Evolutionary conservation across 2,888 invertebrate genomes (phyloP).

Genomic region (Oegoconia quadripuncta): DNA sequence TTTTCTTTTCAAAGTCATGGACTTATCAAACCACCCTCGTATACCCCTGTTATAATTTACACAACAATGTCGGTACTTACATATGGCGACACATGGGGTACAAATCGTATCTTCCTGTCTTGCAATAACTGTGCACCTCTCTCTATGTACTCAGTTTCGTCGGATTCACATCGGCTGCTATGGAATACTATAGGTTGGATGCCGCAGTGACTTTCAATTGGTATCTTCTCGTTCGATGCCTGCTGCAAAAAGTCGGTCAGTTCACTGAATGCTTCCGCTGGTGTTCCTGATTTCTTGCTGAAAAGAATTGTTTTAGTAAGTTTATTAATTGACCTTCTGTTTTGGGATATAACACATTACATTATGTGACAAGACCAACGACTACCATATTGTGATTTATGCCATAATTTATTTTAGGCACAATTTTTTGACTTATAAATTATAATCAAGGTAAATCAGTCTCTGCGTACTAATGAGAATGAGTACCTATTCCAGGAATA

Average conservation of each 20-base stretch:
- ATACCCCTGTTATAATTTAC: background rate
- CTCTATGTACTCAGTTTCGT: slow-evolving; percentile 24
- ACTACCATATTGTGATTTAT: no score
- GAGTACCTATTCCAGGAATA: no score
- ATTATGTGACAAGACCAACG: no score
- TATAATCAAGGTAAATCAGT: no score
- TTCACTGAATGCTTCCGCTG: slow-evolving; percentile 24
- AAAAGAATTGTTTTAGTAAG: no score
- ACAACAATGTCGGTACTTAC: slow-evolving; percentile 42
- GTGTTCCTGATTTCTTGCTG: slow-evolving; percentile 41
- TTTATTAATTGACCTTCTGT: background rate
- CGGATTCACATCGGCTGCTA: slow-evolving; percentile 30
- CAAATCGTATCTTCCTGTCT: slow-evolving; percentile 40
- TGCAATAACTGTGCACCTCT: slow-evolving; percentile 35
- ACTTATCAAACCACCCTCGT: no score
- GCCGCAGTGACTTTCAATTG: slow-evolving; percentile 66
- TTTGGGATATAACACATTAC: background rate
- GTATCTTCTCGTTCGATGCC: slow-evolving; percentile 35
- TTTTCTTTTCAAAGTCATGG: no score
- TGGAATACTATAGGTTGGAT: slow-evolving; percentile 46
- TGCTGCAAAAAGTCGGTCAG: slow-evolving; percentile 41
- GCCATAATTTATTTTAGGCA: no score
- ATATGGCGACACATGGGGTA: slow-evolving; percentile 63
- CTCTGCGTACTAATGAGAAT: no score
- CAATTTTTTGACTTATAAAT: no score